Base-by-base conservation (phyloP, 2,797 vertebrate species). In the Cuniculus paca region DNA sequence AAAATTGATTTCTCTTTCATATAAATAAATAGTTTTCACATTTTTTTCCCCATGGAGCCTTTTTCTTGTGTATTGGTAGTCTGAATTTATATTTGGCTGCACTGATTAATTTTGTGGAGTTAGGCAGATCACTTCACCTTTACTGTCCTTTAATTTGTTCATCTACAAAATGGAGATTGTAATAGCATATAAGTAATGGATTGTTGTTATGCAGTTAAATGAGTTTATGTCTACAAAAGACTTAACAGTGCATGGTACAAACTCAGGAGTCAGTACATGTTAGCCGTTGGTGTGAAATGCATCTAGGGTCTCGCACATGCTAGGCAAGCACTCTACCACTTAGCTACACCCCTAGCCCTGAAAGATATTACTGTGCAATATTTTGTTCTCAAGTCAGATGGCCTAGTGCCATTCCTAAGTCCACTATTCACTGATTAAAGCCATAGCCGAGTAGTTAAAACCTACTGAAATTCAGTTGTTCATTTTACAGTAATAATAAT, bases 1-100 rank as follows among this genome's bases (percentile, higher is more conserved):
- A 92, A 87, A 88, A 24, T 94, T 85, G 20, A 60, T 77, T 80
- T 80, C 26, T 81, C 7, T 85, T 79, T 92, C 34, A 54, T 85
- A 61, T 87, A 74, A 83, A 82, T n/a, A 52, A 34, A 39, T 60
- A 14, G 10, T 54, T 94, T 90, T 80, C 22, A 75, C 17, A 45
- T 52, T 78, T 19, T 81, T 63, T 81, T 63, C 24, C 17, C 8
- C 19, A 14, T 42, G 14, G 83, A 34, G 20, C 6, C 52, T 92
- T 86, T 31, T 81, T 8, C 72, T 79, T 80, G 12, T 22, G 11
- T 60, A n/a, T 72, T 83, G 52, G n/a, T 74, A 86, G 31, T 79
- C 26, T 90, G 42, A 70, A 65, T 79, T 91, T 52, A 58, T 50
- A 83, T n/a, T 14, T 45, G 22, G 11, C n/a, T 74, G 61, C 26